phyloP scores from a whole-genome alignment of 2,797 vertebrate species.

The Mallotus villosus region DNA sequence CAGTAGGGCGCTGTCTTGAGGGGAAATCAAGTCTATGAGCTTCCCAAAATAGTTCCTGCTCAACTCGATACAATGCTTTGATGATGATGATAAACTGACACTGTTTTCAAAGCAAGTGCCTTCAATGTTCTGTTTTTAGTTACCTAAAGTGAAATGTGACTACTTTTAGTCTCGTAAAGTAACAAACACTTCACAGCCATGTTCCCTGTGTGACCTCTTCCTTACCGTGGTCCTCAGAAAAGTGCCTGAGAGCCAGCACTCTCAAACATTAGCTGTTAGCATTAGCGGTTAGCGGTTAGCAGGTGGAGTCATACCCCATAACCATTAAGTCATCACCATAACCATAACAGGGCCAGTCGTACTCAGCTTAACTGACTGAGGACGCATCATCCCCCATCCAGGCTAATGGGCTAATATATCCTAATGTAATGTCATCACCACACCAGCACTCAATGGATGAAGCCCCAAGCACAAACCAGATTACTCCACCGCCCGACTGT shows the following conservation, averaged over 20 bases:
- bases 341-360: constrained; percentile 63
- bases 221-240: constrained; percentile 21
- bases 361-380: constrained; percentile 66
- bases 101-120: not conserved
- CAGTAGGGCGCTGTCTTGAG: constrained; percentile 19
- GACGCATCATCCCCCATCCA: constrained; percentile 68
- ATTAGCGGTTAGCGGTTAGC: constrained; percentile 28
- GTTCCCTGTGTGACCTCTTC: not conserved
- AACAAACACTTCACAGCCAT: constrained; percentile 7
- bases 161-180: not conserved
- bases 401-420: constrained; percentile 73
- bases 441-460: constrained; percentile 59
- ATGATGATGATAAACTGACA: not conserved
- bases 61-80: not conserved
- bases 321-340: constrained; percentile 68
- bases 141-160: not conserved
- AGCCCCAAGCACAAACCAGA: constrained; percentile 65
- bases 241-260: constrained; percentile 24
- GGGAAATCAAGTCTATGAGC: not conserved
- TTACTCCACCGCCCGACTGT: constrained; percentile 61
- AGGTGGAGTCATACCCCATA: constrained; percentile 44
- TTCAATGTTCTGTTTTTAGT: not conserved
- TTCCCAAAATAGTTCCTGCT: not conserved
- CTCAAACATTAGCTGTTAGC: constrained; percentile 24
- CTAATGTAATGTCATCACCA: constrained; percentile 65